phyloP scores from a whole-genome alignment of 1,140 invertebrate genomes.

The Drosophila persimilis region DNA sequence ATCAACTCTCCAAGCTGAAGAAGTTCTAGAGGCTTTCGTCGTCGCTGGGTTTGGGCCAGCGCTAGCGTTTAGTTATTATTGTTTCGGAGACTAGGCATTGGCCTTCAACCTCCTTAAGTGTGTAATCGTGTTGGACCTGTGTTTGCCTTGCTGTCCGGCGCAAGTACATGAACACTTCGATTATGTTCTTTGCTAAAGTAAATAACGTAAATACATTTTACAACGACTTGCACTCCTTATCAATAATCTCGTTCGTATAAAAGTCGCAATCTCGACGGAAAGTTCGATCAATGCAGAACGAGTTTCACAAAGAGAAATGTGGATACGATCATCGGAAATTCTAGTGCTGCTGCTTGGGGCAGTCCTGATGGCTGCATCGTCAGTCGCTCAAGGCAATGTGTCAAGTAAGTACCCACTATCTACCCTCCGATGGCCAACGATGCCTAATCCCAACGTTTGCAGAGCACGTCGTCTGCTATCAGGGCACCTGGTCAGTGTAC shows the following conservation, averaged over 20 bases:
- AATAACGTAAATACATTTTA: conserved; percentile 43
- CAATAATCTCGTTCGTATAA: conserved; percentile 49
- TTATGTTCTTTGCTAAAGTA: conserved; percentile 34
- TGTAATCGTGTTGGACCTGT: conserved; percentile 32
- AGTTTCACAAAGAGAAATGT: conserved; percentile 32
- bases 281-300: conserved; percentile 7
- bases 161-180: conserved; percentile 58
- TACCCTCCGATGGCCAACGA: background rate
- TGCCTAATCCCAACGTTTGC: conserved; percentile 35
- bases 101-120: conserved; percentile 41
- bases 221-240: conserved; percentile 45
- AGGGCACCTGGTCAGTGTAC: conserved; percentile 90
- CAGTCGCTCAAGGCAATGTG: background rate
- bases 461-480: conserved; percentile 88
- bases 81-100: conserved; percentile 26
- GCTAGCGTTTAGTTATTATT: conserved; percentile 19
- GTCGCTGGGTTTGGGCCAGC: background rate
- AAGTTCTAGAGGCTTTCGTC: conserved; percentile 82
- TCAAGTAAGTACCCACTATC: conserved; percentile 38
- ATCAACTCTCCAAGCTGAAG: conserved; percentile 85
- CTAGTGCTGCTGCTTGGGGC: conserved; percentile 8
- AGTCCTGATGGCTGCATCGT: conserved; percentile 23
- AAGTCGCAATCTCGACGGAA: conserved; percentile 5
- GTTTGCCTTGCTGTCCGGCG: conserved; percentile 56
- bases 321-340: background rate